A percentile compares a stretch with the other conserved stretches of the same genome.
Evolutionary conservation across 2,113 vertebrate species (phyloP).

Genomic region (Polypterus senegalus): DNA sequence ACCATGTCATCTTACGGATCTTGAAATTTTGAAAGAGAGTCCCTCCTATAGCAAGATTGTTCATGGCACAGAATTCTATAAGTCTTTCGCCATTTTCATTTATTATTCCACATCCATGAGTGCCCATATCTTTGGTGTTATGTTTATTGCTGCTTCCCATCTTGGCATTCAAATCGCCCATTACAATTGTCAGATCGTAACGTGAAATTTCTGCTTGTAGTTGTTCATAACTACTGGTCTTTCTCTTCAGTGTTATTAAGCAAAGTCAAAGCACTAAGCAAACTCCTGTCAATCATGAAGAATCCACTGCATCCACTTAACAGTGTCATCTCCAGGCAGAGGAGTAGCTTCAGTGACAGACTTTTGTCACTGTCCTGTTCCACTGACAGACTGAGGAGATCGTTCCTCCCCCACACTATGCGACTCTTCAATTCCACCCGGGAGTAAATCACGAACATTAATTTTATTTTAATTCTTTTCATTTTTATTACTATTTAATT

Average conservation of each 20-base stretch:
- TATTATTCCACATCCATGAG: not conserved
- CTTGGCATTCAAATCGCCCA: not conserved
- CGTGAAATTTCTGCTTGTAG: not conserved
- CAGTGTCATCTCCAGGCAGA: no score
- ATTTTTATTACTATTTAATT: no score
- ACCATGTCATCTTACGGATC: not conserved
- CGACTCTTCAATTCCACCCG: no score
- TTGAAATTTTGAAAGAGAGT: not conserved
- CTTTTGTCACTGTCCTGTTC: no score
- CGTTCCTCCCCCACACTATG: no score
- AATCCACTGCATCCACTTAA: no score
- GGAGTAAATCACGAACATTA: no score
- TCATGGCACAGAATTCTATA: not conserved
- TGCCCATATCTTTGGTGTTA: not conserved
- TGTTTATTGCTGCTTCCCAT: not conserved
- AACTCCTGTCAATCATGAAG: no score
- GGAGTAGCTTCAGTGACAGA: no score
- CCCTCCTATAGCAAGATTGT: not conserved
- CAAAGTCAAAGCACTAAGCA: no score
- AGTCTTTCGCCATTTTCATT: not conserved
- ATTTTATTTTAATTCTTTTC: no score
- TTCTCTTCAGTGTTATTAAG: not conserved
- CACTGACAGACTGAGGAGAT: no score
- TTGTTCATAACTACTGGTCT: not conserved
- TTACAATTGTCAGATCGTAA: not conserved